phyloP scores from a whole-genome alignment of 2,113 vertebrate genomes.

The Anoura caudifer region DNA sequence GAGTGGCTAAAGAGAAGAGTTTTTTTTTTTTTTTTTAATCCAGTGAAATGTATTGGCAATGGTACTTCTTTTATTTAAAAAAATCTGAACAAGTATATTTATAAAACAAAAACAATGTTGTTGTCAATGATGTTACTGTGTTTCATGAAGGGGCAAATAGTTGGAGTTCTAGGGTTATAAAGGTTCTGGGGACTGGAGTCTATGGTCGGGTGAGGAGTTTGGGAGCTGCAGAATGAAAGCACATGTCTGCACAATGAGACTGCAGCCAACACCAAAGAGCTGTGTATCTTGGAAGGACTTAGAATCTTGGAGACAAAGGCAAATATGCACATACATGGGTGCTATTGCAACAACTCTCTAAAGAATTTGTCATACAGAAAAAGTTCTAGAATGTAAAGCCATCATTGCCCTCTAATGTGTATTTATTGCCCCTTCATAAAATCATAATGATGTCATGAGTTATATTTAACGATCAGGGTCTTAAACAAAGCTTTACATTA shows the following conservation, averaged over 20 bases:
- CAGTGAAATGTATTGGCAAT: background rate
- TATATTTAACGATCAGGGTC: background rate
- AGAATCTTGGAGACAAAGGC: background rate
- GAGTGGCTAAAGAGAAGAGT: conserved; percentile 13
- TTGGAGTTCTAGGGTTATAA: background rate
- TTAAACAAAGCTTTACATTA: background rate
- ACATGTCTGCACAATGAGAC: background rate
- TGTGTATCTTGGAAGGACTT: background rate
- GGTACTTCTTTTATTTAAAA: background rate
- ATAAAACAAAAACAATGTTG: background rate
- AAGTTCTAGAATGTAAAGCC: background rate
- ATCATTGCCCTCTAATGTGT: background rate
- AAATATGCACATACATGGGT: background rate
- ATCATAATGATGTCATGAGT: background rate
- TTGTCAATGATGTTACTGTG: background rate
- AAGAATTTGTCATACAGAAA: background rate
- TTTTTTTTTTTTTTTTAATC: background rate
- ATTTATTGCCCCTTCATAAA: background rate
- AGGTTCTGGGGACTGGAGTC: background rate
- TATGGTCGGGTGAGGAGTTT: background rate
- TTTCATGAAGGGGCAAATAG: background rate
- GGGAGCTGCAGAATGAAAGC: background rate
- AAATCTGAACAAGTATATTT: background rate
- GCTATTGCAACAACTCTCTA: background rate
- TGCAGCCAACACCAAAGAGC: background rate